Evolutionary conservation across 2,888 invertebrate species (phyloP), one percentile per base, ranked within the genome.

Genomic region (Lordiphosa andalusiaca): DNA sequence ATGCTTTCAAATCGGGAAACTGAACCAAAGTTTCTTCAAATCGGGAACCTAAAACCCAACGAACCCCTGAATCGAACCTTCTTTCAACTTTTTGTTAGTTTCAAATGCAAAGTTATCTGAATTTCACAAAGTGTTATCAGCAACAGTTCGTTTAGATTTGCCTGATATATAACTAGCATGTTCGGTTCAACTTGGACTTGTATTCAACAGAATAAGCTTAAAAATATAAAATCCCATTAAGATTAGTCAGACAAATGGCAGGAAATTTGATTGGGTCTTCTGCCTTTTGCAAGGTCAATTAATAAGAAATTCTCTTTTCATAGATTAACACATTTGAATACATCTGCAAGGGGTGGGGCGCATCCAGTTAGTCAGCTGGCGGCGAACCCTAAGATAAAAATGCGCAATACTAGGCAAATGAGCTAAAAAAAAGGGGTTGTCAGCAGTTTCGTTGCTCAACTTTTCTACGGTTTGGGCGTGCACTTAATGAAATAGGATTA

Each of bases 401-500:
- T 36, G 53, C 65, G 65, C 64, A 64, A 64, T 36, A 9, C 38
- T 46, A 48, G 33, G 53, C 30, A 30, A 30, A 44, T 44, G 44
- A 25, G 23, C 36, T 47, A 48, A 68, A 67, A 67, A 61, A 67
- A 61, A 44, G 61, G 67, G 77, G 72, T 70, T 68, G 70, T 37
- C 48, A 40, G 5, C 44, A 9, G 19, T 40, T 38, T 13, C 13
- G 30, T 30, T 30, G 13, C 37, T 39, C 40, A 62, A 53, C 33
- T 52, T 54, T 73, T 73, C 47, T 54, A 56, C 41, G 33, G 33
- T n/a, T 51, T 39, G 13, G 57, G 76, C 65, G 69, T 81, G 77
- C 67, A 77, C 77, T 78, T 78, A 73, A 78, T 78, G 77, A 84
- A 81, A 84, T 84, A 67, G 77, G 77, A 78, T 78, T 78, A 84